Evolutionary conservation across 2,797 vertebrate genomes (phyloP).

Genomic region (Anabacerthia variegaticeps): DNA sequence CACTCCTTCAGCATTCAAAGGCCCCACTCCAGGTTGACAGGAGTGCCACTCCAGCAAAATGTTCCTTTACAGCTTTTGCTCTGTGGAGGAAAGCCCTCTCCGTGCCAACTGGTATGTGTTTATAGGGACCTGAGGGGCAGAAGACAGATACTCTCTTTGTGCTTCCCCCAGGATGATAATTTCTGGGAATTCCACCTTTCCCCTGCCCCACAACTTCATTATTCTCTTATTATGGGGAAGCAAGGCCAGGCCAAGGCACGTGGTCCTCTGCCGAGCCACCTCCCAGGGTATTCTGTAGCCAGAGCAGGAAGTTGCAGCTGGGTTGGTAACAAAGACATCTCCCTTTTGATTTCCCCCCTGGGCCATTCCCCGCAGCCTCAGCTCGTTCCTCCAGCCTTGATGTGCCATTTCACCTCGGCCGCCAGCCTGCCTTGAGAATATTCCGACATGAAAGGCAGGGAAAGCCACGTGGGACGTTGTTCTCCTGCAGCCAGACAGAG

Average conservation of each 20-base stretch:
- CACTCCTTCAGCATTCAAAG: background rate
- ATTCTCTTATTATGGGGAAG: constrained; percentile 15
- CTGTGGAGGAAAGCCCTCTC: background rate
- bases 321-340: constrained; percentile 4
- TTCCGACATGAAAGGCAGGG: background rate
- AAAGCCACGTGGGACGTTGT: background rate
- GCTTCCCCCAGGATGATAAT: background rate
- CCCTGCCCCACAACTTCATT: background rate
- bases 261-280: background rate
- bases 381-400: background rate
- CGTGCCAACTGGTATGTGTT: background rate
- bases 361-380: background rate
- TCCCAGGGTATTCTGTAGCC: constrained; percentile 56
- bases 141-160: constrained; percentile 24
- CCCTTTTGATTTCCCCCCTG: background rate
- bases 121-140: background rate
- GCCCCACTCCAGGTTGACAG: accelerated
- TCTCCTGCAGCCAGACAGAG: background rate
- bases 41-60: background rate
- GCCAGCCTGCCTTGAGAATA: background rate
- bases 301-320: constrained; percentile 49
- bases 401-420: background rate
- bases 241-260: background rate
- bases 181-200: constrained; percentile 54
- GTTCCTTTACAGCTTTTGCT: background rate